Percentiles rank a stretch among this genome's conserved stretches.
phyloP scores from a whole-genome alignment of 2,113 vertebrate species.

The Heterocephalus glaber region DNA sequence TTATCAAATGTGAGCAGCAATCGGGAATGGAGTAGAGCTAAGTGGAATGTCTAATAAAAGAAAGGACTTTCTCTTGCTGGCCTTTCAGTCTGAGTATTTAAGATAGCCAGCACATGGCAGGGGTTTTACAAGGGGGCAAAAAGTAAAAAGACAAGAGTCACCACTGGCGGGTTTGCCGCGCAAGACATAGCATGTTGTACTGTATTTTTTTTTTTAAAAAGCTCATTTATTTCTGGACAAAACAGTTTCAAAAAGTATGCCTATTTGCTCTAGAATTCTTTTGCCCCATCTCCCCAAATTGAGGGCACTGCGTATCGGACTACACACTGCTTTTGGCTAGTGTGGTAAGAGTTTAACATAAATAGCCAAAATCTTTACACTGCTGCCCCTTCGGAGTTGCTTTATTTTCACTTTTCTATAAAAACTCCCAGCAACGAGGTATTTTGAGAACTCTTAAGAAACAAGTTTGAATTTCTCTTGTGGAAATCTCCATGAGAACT shows the following conservation, averaged over 20 bases:
- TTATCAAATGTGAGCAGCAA: constrained; percentile 41
- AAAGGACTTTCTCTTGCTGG: background rate
- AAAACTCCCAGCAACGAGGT: constrained; percentile 48
- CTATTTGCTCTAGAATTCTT: constrained; percentile 36
- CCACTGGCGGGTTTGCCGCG: background rate
- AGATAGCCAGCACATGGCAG: background rate
- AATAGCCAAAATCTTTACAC: background rate
- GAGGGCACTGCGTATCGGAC: background rate
- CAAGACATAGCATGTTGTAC: background rate
- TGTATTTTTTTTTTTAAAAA: background rate
- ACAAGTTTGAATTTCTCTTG: constrained; percentile 47
- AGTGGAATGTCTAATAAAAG: constrained; percentile 47
- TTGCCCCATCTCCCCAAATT: background rate
- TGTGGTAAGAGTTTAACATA: constrained; percentile 56
- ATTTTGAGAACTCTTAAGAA: constrained; percentile 37
- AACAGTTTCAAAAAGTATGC: background rate
- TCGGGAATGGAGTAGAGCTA: background rate
- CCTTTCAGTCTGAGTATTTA: constrained; percentile 33
- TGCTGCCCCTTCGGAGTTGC: background rate
- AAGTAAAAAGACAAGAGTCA: background rate
- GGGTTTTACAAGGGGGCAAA: constrained; percentile 2
- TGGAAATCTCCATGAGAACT: constrained; percentile 1
- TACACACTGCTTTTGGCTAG: background rate
- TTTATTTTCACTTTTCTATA: constrained; percentile 54
- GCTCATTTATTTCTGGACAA: background rate